Evolutionary conservation across 2,888 invertebrate species (phyloP).

Genomic region (Clanis bilineata): DNA sequence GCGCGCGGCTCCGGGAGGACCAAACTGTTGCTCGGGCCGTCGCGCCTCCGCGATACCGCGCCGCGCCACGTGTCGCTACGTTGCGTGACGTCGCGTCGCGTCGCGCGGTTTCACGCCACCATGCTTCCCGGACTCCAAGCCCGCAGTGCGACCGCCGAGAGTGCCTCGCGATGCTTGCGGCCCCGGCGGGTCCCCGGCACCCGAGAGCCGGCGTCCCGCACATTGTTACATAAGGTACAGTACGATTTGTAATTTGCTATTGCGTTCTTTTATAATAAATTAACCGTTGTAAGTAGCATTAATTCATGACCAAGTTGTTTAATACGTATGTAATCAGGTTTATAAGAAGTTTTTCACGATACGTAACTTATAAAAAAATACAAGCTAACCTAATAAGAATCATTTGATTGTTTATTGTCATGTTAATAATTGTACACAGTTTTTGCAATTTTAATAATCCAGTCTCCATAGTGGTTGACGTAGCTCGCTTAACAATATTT

Average conservation of each 20-base stretch:
- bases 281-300: constrained; percentile 8
- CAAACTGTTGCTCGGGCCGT: constrained; percentile 55
- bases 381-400: not conserved
- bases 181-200: not conserved
- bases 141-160: not conserved
- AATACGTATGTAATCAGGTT: constrained; percentile 6
- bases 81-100: not conserved
- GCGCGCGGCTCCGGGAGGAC: constrained; percentile 53
- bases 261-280: constrained; percentile 7
- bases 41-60: constrained; percentile 28
- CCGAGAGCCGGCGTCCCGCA: not conserved
- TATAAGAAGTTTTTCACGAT: constrained; percentile 10
- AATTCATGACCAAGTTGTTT: constrained; percentile 13
- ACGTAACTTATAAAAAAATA: not conserved
- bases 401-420: not conserved
- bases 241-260: constrained; percentile 7
- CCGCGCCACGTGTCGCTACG: not conserved
- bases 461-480: not conserved
- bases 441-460: not conserved
- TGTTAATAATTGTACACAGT: not conserved
- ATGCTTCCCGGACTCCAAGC: not conserved
- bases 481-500: not conserved
- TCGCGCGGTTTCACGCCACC: not conserved
- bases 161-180: not conserved
- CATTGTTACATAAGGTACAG: constrained; percentile 2